Evolutionary conservation across 2,113 vertebrate genomes (phyloP).

Genomic region (Choloepus hoffmanni): DNA sequence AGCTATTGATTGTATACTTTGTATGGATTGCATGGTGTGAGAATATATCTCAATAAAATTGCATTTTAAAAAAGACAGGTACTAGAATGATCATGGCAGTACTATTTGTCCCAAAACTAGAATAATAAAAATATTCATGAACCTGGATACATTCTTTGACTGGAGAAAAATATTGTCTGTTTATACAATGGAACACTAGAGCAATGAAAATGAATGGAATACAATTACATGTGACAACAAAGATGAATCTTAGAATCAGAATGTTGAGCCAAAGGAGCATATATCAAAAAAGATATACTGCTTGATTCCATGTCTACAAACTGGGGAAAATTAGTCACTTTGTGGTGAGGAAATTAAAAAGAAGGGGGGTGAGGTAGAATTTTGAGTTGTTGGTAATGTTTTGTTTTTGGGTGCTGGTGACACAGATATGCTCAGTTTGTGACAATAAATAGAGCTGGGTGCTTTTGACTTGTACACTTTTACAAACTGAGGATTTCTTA

Average conservation of each 20-base stretch:
- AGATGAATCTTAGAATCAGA: background rate
- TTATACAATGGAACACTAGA: background rate
- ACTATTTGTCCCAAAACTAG: background rate
- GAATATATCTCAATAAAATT: too few relatives aligned
- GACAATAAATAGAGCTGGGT: background rate
- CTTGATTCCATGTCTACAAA: background rate
- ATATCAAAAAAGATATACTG: background rate
- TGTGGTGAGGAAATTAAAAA: background rate
- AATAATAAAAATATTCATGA: background rate
- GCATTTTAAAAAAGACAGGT: background rate
- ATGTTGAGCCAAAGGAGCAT: background rate
- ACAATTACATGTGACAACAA: background rate
- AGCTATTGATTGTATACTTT: too few relatives aligned
- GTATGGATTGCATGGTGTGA: too few relatives aligned
- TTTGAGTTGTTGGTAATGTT: background rate
- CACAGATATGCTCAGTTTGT: background rate
- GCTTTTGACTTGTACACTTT: background rate
- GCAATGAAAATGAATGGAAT: background rate
- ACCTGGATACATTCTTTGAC: background rate
- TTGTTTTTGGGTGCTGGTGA: background rate
- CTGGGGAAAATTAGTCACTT: background rate
- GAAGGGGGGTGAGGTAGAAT: background rate
- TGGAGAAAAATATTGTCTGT: background rate
- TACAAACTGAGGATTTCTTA: background rate
- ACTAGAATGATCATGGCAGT: background rate